Evolutionary conservation across 1,140 invertebrate species (phyloP), one percentile per base, ranked within the genome.

Genomic region (Hestina assimilis): DNA sequence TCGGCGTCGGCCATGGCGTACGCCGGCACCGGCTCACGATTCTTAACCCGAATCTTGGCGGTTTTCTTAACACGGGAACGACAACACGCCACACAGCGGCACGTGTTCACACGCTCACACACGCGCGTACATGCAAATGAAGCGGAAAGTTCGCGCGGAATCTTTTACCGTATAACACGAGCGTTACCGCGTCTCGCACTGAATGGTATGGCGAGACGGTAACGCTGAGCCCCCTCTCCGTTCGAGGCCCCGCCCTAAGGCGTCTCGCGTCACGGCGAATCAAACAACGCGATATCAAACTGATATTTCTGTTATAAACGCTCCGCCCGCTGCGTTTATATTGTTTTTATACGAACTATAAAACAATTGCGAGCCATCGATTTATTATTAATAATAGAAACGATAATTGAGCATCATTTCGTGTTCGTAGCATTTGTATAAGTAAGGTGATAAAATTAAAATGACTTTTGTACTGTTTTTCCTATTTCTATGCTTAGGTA

Each of bases 31-130:
- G 95, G 95, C 79, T 95, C 94, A 91, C 93, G 92, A 85, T 96
- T 95, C 93, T 96, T 96, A 82, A 95, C 94, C 91, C 95, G 93
- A 96, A 96, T 96, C 93, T 96, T 96, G 94, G 87, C 90, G 90
- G 90, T 74, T 91, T 91, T 75, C 31, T 41, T 17, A 46, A 48
- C 69, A 76, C 67, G 72, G 57, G 61, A 54, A 66, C 42, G 50
- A 74, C 54, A 79, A 77, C 50, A 79, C 55, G 72, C 65, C 70
- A 68, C 63, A 53, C 66, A 56, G 50, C 59, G 65, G 71, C 79
- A 75, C 74, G 68, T 63, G 77, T 48, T 69, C 60, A 73, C 70
- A 67, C 50, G 57, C 45, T 69, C 69, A 75, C 76, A 74, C 75
- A 71, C 76, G 56, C 66, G 59, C 70, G 70, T 50, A 72, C 73